Evolutionary conservation across 2,113 vertebrate species (phyloP).

Genomic region (Microcebus jonahi): DNA sequence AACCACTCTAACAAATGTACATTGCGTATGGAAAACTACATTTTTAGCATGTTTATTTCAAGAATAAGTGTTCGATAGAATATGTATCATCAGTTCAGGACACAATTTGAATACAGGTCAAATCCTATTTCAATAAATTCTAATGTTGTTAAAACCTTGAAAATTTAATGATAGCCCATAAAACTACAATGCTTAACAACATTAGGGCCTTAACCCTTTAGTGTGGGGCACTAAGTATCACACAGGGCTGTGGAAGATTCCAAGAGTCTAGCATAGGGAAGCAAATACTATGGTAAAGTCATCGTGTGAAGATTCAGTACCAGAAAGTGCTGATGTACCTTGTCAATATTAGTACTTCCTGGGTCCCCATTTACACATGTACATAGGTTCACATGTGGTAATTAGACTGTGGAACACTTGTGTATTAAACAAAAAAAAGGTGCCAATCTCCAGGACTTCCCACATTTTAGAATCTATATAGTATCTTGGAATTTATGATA

Average conservation of each 20-base stretch:
- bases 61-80: background rate
- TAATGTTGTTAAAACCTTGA: conserved; percentile 27
- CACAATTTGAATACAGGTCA: conserved; percentile 7
- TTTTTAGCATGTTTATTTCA: conserved; percentile 12
- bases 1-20: background rate
- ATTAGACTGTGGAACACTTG: background rate
- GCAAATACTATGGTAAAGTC: background rate
- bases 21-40: background rate
- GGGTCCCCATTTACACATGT: background rate
- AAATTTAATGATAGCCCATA: background rate
- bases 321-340: background rate
- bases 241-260: background rate
- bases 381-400: background rate
- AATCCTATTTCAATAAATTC: conserved; percentile 39
- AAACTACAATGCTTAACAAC: conserved; percentile 40
- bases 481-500: background rate
- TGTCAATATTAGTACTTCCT: background rate
- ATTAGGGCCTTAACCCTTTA: background rate
- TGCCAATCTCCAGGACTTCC: background rate
- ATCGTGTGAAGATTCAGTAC: background rate
- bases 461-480: conserved; percentile 17
- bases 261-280: background rate
- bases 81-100: background rate
- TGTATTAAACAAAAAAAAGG: background rate
- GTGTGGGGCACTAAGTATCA: background rate